Conservation (phyloP, 1,140 invertebrate genomes). For the Lerema accius region DNA sequence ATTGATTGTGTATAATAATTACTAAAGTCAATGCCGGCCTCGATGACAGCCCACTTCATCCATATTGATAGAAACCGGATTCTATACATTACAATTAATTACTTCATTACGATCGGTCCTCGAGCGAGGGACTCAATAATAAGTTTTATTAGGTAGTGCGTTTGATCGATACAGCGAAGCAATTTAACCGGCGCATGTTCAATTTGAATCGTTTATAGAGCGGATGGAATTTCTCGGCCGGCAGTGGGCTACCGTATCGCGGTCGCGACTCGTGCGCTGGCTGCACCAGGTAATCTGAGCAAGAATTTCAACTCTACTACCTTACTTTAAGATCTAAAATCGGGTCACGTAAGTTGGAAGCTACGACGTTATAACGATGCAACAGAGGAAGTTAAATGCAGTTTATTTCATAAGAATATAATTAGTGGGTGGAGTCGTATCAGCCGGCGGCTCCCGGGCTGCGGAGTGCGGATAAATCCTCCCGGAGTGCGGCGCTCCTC, state of each 20-base stretch:
- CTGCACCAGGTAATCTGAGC: slow-evolving; percentile 12
- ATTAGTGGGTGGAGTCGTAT: slow-evolving; percentile 75
- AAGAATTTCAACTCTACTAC: slow-evolving; percentile 11
- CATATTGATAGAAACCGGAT: slow-evolving; percentile 25
- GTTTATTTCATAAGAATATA: slow-evolving; percentile 78
- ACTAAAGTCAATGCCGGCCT: slow-evolving; percentile 7
- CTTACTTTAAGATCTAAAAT: slow-evolving; percentile 12
- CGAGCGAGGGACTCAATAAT: slow-evolving; percentile 16
- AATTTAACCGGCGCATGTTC: slow-evolving; percentile 47
- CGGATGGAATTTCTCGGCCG: slow-evolving; percentile 44
- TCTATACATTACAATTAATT: slow-evolving; percentile 18
- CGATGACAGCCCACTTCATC: slow-evolving; percentile 5
- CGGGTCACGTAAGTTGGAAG: background rate
- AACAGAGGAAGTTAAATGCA: slow-evolving; percentile 54
- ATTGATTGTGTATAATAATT: background rate
- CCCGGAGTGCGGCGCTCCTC: slow-evolving; percentile 20
- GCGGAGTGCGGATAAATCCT: slow-evolving; percentile 46
- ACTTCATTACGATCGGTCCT: slow-evolving; percentile 17
- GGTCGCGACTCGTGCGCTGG: slow-evolving; percentile 41
- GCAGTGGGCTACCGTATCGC: slow-evolving; percentile 59
- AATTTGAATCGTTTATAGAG: slow-evolving; percentile 47
- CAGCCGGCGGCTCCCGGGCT: slow-evolving; percentile 57
- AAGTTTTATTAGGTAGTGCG: slow-evolving; percentile 28
- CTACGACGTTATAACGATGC: slow-evolving; percentile 31
- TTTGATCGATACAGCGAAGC: slow-evolving; percentile 27